Evolutionary conservation across 2,797 vertebrate genomes (phyloP).

Genomic region (Antrozous pallidus): DNA sequence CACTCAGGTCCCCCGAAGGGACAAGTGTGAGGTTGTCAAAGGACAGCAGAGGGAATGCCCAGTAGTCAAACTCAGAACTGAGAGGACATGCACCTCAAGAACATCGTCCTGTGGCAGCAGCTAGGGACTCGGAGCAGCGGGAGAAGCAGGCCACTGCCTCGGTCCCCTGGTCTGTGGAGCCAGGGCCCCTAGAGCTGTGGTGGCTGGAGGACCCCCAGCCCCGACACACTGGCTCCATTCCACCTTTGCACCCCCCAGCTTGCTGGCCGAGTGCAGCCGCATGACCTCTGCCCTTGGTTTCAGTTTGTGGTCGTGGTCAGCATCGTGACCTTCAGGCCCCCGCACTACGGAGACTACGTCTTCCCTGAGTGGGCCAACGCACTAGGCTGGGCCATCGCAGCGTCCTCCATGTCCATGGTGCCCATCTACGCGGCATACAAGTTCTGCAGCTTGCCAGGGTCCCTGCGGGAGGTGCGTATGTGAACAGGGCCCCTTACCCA

Average conservation of each 20-base stretch:
- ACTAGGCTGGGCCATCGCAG: slow-evolving; percentile 90
- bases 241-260: accelerated
- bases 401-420: slow-evolving; percentile 93
- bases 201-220: background rate
- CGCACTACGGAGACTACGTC: slow-evolving; percentile 87
- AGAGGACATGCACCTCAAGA: too few relatives aligned
- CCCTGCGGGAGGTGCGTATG: slow-evolving; percentile 87
- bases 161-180: background rate
- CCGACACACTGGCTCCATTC: accelerated
- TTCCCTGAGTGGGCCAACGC: slow-evolving; percentile 91
- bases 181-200: too few relatives aligned
- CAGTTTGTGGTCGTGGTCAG: slow-evolving; percentile 94
- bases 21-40: background rate
- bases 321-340: slow-evolving; percentile 90
- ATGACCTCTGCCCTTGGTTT: background rate
- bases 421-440: slow-evolving; percentile 93
- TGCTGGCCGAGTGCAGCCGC: accelerated
- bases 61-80: background rate
- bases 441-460: slow-evolving; percentile 88
- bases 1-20: background rate
- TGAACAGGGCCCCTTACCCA: accelerated
- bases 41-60: background rate
- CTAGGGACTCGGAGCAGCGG: background rate
- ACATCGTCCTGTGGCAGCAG: background rate
- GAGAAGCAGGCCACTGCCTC: background rate